Base-by-base conservation (phyloP, 2,797 vertebrate species). In the Peromyscus eremicus region DNA sequence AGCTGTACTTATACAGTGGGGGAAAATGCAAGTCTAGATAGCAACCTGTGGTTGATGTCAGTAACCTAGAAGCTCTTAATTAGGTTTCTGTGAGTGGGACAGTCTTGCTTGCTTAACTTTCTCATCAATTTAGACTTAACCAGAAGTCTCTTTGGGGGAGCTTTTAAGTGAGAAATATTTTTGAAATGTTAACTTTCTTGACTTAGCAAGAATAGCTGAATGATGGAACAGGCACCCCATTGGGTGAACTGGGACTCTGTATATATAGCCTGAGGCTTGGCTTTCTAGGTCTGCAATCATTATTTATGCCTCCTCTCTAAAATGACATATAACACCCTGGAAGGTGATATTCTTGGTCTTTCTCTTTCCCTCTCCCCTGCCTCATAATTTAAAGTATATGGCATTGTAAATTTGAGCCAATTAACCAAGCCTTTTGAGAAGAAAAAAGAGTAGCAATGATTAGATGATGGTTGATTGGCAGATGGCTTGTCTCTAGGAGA, bases 401-500 rank as follows among this genome's bases (percentile, higher is more conserved):
- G 55, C 66, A 95, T 93, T 91, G 57, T 62, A 46, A 86, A 94
- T 87, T 90, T 85, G 86, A 94, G 77, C 92, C 92, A 55, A 87
- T 95, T 96, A 93, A 92, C 94, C 86, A 97, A 93, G 85, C 1
- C 9, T 84, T 43, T 81, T 70, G 40, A 5, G 62, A 92, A 40
- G 52, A 62, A 92, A 90, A 60, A 84, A 77, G n/a, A 94, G 88
- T 79, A 94, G 60, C 71, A 75, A 29, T 40, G 77, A 70, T 5
- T 84, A 49, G 5, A 27, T 55, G 55, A 80, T 62, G 19, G 40
- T 55, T 87, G 75, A 66, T 4, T 89, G 86, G 89, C 52, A 77
- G 85, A 76, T n/a, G 29, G 40, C 29, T 29, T 91, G 29, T 92
- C 60, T 46, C 57, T 66, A 62, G 64, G 43, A 94, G 93, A 89